Percentiles rank a stretch among this genome's conserved stretches.
phyloP scores from a whole-genome alignment of 2,888 invertebrate species.

The Stenchaetothrips biformis region DNA sequence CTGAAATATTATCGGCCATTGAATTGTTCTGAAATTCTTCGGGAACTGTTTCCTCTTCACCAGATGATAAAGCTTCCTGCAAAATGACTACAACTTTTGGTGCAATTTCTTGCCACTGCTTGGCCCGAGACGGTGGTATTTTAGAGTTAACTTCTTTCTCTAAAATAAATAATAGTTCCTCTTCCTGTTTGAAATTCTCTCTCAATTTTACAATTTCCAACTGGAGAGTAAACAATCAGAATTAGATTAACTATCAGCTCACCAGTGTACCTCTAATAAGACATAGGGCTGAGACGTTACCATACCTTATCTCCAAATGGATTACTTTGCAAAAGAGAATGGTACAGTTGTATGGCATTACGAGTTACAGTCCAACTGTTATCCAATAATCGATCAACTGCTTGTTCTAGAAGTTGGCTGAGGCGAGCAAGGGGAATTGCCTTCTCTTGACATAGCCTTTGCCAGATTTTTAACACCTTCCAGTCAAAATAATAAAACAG shows the following conservation, averaged over 20 bases:
- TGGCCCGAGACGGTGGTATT: not conserved
- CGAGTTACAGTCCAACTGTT: slow-evolving; percentile 81
- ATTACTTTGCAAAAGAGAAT: slow-evolving; percentile 75
- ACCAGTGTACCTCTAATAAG: slow-evolving; percentile 34
- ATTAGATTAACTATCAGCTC: slow-evolving; percentile 37
- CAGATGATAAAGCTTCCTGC: not conserved
- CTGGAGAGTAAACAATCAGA: slow-evolving; percentile 28
- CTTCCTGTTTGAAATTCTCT: not conserved
- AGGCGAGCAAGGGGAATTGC: slow-evolving; percentile 72
- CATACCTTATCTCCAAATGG: slow-evolving; percentile 73
- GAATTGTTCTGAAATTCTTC: not conserved
- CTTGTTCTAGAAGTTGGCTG: slow-evolving; percentile 60
- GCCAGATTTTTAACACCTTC: slow-evolving; percentile 73
- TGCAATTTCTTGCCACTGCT: not conserved
- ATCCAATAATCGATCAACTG: slow-evolving; percentile 70
- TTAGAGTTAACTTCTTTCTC: not conserved
- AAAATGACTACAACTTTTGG: not conserved
- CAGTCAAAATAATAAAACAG: not conserved
- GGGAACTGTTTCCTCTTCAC: not conserved
- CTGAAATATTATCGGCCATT: not conserved
- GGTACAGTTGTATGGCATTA: slow-evolving; percentile 66
- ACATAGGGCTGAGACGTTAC: slow-evolving; percentile 32
- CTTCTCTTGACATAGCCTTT: slow-evolving; percentile 68
- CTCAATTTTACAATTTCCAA: slow-evolving; percentile 27
- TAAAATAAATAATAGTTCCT: not conserved